Evolutionary conservation across 2,113 vertebrate species (phyloP).

Genomic region (Bujurquina vittata): DNA sequence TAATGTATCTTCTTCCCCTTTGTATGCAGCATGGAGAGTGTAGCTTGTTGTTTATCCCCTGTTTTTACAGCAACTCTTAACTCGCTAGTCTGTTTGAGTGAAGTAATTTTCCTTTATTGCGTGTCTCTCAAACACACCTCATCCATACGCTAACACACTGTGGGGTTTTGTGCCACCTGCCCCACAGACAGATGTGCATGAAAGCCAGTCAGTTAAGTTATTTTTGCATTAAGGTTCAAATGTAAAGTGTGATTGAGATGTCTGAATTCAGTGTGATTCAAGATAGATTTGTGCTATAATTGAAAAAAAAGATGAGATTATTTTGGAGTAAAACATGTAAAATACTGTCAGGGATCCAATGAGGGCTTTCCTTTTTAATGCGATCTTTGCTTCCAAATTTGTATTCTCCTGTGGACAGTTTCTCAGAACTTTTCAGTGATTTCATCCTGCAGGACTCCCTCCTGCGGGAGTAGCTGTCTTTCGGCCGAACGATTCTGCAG

Average conservation of each 20-base stretch:
- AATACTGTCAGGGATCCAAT: too few relatives aligned
- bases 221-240: neutral
- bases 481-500: neutral
- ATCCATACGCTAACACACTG: neutral
- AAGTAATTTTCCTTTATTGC: neutral
- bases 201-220: neutral
- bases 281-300: neutral
- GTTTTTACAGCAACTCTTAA: neutral
- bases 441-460: conserved; percentile 11
- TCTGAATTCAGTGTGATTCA: neutral
- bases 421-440: neutral
- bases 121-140: neutral
- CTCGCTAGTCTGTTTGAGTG: neutral
- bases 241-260: neutral
- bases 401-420: neutral
- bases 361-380: neutral
- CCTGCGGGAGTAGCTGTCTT: neutral
- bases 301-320: neutral
- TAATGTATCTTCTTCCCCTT: conserved; percentile 7
- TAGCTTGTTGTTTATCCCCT: neutral
- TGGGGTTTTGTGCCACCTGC: neutral
- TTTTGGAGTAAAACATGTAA: neutral
- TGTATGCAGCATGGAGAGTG: conserved; percentile 52
- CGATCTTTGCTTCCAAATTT: neutral
- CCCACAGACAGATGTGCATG: neutral